Evolutionary conservation across 2,797 vertebrate genomes (phyloP).

Genomic region (Loris lydekkerianus): DNA sequence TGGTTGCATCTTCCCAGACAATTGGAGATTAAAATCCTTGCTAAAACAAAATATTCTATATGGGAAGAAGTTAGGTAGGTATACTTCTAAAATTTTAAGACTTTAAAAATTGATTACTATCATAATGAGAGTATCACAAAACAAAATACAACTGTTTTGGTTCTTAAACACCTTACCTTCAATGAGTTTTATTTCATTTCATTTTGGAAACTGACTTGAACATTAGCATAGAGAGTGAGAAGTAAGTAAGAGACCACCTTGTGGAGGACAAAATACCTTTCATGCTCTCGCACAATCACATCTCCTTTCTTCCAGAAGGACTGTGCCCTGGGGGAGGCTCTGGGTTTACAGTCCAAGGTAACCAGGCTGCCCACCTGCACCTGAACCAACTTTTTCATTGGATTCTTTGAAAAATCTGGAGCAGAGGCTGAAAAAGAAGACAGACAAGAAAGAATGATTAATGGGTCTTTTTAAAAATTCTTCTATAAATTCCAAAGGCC

Average conservation of each 20-base stretch:
- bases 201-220: neutral
- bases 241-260: neutral
- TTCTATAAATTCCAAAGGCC: neutral
- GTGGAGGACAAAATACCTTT: conserved; percentile 90
- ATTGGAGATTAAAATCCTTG: neutral
- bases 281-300: conserved; percentile 92
- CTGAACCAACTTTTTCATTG: conserved; percentile 93
- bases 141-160: neutral
- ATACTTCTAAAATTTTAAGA: neutral
- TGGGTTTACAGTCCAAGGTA: conserved; percentile 95
- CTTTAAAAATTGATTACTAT: neutral
- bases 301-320: conserved; percentile 96
- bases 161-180: neutral
- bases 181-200: neutral
- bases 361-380: conserved; percentile 94
- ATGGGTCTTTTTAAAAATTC: neutral
- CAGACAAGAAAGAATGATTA: conserved; percentile 55
- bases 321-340: conserved; percentile 95
- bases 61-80: neutral
- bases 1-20: neutral
- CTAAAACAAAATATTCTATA: neutral
- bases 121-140: neutral
- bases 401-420: conserved; percentile 95
- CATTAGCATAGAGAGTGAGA: neutral
- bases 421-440: conserved; percentile 91